Conservation (phyloP, 2,797 vertebrate genomes). For the Novumbra hubbsi region DNA sequence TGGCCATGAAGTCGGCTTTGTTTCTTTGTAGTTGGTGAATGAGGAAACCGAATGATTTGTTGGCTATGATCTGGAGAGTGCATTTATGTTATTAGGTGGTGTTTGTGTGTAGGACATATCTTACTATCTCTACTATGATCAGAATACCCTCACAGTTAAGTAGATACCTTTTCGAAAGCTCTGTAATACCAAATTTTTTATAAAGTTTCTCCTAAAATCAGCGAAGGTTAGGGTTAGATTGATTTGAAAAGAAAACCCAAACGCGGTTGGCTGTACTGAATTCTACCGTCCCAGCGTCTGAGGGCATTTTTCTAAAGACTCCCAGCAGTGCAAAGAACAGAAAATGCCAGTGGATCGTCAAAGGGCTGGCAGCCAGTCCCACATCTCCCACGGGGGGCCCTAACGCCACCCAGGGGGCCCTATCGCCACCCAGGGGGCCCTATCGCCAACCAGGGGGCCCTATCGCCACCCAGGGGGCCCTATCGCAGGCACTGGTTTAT, state of each 20-base stretch:
- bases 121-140: too few relatives aligned
- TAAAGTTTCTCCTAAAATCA: too few relatives aligned
- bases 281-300: not conserved
- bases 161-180: too few relatives aligned
- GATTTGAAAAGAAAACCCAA: not conserved
- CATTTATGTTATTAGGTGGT: too few relatives aligned
- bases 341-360: not conserved
- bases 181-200: too few relatives aligned
- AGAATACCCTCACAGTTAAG: too few relatives aligned
- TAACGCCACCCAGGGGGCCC: not conserved
- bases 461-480: not conserved
- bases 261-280: not conserved
- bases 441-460: not conserved
- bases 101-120: too few relatives aligned
- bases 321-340: not conserved
- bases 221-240: not conserved
- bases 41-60: too few relatives aligned
- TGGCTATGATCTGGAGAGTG: too few relatives aligned
- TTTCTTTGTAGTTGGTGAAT: too few relatives aligned
- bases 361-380: not conserved
- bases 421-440: not conserved
- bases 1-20: too few relatives aligned
- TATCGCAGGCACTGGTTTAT: constrained; percentile 16
- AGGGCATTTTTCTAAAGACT: not conserved
- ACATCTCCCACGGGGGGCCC: not conserved